Conservation (phyloP, 1,140 invertebrate species). For the Solen grandis region DNA sequence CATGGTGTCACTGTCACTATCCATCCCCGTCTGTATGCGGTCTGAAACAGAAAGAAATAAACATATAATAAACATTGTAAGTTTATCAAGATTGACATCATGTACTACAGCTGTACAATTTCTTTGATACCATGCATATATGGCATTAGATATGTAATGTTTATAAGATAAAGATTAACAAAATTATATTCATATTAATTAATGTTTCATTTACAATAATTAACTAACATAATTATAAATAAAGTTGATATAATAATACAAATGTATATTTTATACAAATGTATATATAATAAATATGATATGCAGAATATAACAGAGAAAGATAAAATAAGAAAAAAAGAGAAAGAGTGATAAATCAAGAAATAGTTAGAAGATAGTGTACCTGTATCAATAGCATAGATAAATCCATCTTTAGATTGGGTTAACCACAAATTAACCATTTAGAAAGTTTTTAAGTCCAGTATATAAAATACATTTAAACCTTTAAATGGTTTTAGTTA, state of each 20-base stretch:
- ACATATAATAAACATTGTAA: too few species aligned
- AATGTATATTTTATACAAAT: not conserved
- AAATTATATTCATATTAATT: too few species aligned
- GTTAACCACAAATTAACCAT: conserved; percentile 55
- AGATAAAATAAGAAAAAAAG: not conserved
- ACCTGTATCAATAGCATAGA: conserved; percentile 57
- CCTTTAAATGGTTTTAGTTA: not conserved
- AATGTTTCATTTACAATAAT: too few species aligned
- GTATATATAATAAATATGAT: not conserved
- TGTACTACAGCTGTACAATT: too few species aligned
- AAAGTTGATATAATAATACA: not conserved
- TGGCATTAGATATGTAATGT: too few species aligned
- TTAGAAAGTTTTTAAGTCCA: conserved; percentile 19
- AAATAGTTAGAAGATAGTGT: too few species aligned
- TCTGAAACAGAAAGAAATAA: conserved; percentile 68
- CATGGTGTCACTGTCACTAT: conserved; percentile 60
- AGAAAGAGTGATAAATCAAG: too few species aligned
- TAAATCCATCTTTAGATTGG: conserved; percentile 55
- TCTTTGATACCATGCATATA: too few species aligned
- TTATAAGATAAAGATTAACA: too few species aligned
- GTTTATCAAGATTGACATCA: too few species aligned
- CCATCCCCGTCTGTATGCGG: conserved; percentile 67
- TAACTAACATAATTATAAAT: not conserved
- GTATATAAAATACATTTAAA: not conserved
- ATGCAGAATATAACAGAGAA: too few species aligned